Conservation (phyloP, 1,140 invertebrate species). For the Zaprionus africanus region DNA sequence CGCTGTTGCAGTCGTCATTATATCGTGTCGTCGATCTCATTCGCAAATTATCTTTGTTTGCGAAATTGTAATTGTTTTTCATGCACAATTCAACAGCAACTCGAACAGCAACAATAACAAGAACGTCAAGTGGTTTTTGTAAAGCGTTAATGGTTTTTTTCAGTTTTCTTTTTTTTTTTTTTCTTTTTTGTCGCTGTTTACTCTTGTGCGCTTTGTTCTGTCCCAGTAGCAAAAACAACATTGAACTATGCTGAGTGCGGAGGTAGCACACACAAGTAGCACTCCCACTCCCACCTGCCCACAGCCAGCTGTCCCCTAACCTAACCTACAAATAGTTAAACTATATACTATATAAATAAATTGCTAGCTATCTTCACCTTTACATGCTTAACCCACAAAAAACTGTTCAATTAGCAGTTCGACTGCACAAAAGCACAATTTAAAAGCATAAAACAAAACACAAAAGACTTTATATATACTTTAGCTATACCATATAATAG, state of each 20-base stretch:
- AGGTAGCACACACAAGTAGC: conserved; percentile 1
- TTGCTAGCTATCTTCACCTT: not conserved
- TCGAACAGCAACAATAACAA: conserved; percentile 30
- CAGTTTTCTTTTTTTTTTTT: conserved; percentile 64
- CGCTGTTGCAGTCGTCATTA: conserved; percentile 54
- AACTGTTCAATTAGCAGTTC: conserved; percentile 66
- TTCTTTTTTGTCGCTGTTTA: not conserved
- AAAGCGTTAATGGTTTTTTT: conserved; percentile 74
- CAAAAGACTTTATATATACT: conserved; percentile 1
- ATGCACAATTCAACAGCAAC: conserved; percentile 58
- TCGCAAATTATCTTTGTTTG: conserved; percentile 80
- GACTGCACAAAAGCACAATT: conserved; percentile 18
- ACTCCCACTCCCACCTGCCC: not conserved
- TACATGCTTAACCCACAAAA: conserved; percentile 15
- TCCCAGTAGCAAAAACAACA: conserved; percentile 62
- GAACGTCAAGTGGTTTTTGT: conserved; percentile 57
- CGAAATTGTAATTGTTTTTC: conserved; percentile 76
- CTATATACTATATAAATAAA: not conserved
- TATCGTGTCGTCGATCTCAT: conserved; percentile 75
- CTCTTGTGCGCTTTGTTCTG: conserved; percentile 50
- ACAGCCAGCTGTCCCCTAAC: not conserved
- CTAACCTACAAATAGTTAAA: not conserved
- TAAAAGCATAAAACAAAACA: conserved; percentile 24
- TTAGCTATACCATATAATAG: not conserved
- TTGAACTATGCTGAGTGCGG: conserved; percentile 60